Evolutionary conservation across 1,140 invertebrate genomes (phyloP), one percentile per base, ranked within the genome.

Genomic region (Leucophenga varia): DNA sequence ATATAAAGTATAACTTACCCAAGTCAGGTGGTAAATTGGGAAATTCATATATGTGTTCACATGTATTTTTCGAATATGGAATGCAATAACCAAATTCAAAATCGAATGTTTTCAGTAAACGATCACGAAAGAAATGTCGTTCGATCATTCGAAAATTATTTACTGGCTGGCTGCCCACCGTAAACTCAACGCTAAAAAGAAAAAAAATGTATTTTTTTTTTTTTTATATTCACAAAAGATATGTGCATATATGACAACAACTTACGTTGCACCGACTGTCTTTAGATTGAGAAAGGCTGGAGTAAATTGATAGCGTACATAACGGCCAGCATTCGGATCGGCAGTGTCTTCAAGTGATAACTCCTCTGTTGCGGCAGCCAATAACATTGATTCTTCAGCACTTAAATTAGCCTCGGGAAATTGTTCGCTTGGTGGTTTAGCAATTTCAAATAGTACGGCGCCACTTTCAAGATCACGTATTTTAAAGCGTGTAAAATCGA

Each of bases 51-150:
- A 99, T 98, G 77, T 98, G 96, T 80, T 99, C 96, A 76, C 95
- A 97, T 4, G 95, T 96, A 74, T 98, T 99, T 64, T 88, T 87
- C 52, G 93, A 97, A 74, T 95, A 92, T 20, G 96, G 96, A 78
- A 99, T 98, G 71, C 95, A 98, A 77, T 97, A 99, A 35, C 95
- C 95, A 83, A 99, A 99, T 75, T 98, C 93, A 84, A 99, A 99
- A 75, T 99, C 96, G 79, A 98, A 99, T n/a, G 91, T 96, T 79
- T 99, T 99, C 9, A 99, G 80, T 35, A 97, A 76, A 47, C 86
- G 88, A 61, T 98, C 93, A 37, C 90, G 82, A 76, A 98, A 99
- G 78, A 93, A 98, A 75, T 98, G 95, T 20, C 92, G 86, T 75
- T 99, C 96, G 57, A 99, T 97, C 96, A 99, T 99, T 36, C 95